Base-by-base conservation (phyloP, 2,888 invertebrate genomes). In the Germaria angustata region DNA sequence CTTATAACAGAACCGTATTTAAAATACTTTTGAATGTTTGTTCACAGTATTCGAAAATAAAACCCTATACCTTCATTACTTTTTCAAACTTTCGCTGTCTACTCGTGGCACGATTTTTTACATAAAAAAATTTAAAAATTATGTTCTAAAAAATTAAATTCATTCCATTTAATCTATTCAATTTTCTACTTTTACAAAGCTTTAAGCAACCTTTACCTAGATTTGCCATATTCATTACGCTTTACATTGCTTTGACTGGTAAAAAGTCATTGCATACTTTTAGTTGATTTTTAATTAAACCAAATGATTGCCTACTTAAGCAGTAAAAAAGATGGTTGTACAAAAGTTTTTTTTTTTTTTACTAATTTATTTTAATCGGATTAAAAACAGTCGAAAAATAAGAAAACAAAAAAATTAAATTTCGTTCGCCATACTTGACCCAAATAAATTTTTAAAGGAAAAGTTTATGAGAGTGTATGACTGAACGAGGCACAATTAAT, bases 311-410 rank as follows among this genome's bases (percentile, higher is more conserved):
- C 72, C 72, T 72, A 72, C 65, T 72, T 79, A n/a, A n/a, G 8
- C 32, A 39, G 36, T 36, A 76, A 46, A 49, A 15, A 39, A 72
- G 28, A 55, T 8, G 15, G 8, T 41, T 63, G 13, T 22, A 13
- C 3, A 9, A 34, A 46, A 55, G 32, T 36, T 57, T 65, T 53
- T 22, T 59, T 66, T 55, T 72, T 34, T 55, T 41, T 36, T 32
- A 79, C 49, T 65, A 41, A 59, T 72, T 72, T 79, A 79, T 79
- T 72, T 72, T 66, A 79, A 72, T 72, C 79, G 66, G 79, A 49
- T 79, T 79, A 66, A 78, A 71, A 78, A 41, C 41, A 32, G 28
- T 28, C 15, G 59, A 41, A 57, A 20, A 55, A 20, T 13, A n/a
- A n/a, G n/a, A 7, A 4, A 7, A 2, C 9, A 49, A 28, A 49